These are phyloP conservation scores for Petrophora chlorosata DNA, from an alignment of 2,888 invertebrate genomes.

Conservation along the genomic window DNA sequence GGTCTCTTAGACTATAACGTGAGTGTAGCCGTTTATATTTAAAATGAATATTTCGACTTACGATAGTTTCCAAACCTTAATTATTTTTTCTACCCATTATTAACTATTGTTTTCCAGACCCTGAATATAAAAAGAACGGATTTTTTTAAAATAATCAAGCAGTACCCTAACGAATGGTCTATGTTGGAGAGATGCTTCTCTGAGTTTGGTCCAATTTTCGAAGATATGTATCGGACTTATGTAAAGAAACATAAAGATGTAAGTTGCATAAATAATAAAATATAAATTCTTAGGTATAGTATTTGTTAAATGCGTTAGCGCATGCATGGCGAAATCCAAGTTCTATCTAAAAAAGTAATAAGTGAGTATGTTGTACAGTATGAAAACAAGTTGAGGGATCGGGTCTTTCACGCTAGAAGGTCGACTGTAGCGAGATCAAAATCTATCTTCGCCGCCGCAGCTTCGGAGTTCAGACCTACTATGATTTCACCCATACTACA, in stretches of 20 bases:
- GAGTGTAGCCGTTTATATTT: no score
- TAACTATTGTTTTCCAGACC: conserved; percentile 50
- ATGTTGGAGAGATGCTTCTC: conserved; percentile 46
- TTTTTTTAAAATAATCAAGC: conserved; percentile 55
- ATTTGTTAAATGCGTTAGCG: no score
- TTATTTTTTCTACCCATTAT: no score
- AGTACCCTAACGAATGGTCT: conserved; percentile 52
- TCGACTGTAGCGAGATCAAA: no score
- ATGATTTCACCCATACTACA: conserved; percentile 2
- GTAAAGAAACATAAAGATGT: conserved; percentile 52
- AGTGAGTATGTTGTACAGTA: no score
- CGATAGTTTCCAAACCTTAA: no score
- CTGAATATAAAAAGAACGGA: conserved; percentile 50
- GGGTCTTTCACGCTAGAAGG: conserved; percentile 37
- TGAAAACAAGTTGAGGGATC: conserved; percentile 42
- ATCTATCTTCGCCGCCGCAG: no score
- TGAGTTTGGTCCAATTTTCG: conserved; percentile 43
- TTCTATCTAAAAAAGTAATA: neutral
- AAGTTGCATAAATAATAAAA: no score
- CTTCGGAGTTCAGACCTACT: neutral
- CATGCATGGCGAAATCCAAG: neutral
- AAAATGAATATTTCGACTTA: no score
- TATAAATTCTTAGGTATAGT: no score
- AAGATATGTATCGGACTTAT: conserved; percentile 43
- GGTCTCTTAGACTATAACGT: no score